A percentile compares a stretch with the other conserved stretches of the same genome.
Evolutionary conservation across 2,888 invertebrate genomes (phyloP).

Genomic region (Scotopteryx bipunctaria): DNA sequence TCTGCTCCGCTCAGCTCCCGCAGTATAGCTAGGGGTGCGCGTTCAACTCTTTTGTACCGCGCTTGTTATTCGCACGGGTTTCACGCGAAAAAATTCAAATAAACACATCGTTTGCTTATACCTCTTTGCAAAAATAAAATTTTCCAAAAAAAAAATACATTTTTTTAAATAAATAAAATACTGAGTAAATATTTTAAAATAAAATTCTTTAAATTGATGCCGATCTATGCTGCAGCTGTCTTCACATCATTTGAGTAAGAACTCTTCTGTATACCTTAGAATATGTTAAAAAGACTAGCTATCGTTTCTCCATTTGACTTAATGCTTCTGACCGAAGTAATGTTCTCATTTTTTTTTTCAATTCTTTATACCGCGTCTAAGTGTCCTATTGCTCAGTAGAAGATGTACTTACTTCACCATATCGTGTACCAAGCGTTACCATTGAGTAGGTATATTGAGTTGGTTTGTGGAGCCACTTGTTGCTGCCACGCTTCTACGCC

Average conservation of each 20-base stretch:
- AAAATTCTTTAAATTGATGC: not conserved
- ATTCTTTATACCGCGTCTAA: too few relatives aligned
- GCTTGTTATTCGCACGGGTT: not conserved
- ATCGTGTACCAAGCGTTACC: not conserved
- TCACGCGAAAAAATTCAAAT: not conserved
- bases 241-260: not conserved
- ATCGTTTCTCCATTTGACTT: too few relatives aligned
- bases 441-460: not conserved
- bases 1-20: slow-evolving; percentile 10
- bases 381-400: too few relatives aligned
- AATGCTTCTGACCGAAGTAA: too few relatives aligned
- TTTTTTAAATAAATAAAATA: too few relatives aligned
- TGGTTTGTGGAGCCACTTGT: slow-evolving; percentile 13
- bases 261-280: not conserved
- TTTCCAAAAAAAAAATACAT: too few relatives aligned
- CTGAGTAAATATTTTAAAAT: not conserved
- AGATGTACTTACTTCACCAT: not conserved
- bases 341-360: too few relatives aligned
- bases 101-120: not conserved
- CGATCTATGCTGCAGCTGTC: not conserved
- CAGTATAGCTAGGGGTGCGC: slow-evolving; percentile 8
- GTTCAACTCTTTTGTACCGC: slow-evolving; percentile 23
- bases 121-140: too few relatives aligned
- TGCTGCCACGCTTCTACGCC: slow-evolving; percentile 17
- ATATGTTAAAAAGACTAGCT: too few relatives aligned